Percentiles rank a stretch among this genome's conserved stretches.
Evolutionary conservation across 2,797 vertebrate genomes (phyloP).

Genomic region (Cossypha heuglini): DNA sequence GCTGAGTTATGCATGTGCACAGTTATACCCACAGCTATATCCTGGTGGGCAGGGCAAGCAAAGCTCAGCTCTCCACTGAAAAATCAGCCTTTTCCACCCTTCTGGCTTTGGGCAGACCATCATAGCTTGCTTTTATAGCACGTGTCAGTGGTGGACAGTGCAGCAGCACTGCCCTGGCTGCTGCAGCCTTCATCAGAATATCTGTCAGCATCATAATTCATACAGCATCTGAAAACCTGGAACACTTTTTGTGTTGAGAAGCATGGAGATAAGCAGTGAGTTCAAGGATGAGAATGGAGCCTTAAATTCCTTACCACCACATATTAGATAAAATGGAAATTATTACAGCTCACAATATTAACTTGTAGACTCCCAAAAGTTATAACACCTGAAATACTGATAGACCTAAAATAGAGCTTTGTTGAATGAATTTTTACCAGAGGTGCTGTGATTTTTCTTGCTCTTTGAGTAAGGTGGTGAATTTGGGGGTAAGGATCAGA

Average conservation of each 20-base stretch:
- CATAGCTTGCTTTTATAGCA: neutral
- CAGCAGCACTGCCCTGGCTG: neutral
- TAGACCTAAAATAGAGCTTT: neutral
- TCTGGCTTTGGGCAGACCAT: neutral
- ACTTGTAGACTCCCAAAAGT: neutral
- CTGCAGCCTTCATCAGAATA: neutral
- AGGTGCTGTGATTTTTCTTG: neutral
- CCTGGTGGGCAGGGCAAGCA: neutral
- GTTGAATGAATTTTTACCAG: neutral
- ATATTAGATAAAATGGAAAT: neutral
- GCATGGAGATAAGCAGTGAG: neutral
- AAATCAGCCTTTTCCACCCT: neutral
- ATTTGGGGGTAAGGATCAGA: neutral
- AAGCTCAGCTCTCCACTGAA: neutral
- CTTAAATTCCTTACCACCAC: neutral
- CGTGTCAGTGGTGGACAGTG: neutral
- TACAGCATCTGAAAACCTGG: neutral
- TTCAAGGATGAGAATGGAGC: neutral
- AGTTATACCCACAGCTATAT: accelerated
- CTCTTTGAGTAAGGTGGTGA: neutral
- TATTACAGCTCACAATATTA: neutral
- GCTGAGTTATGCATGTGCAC: neutral
- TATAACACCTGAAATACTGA: neutral
- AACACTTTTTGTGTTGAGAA: neutral
- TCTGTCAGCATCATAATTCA: neutral